A percentile compares a stretch with the other conserved stretches of the same genome.
phyloP scores from a whole-genome alignment of 1,140 invertebrate genomes.

The Drosophila bocqueti region DNA sequence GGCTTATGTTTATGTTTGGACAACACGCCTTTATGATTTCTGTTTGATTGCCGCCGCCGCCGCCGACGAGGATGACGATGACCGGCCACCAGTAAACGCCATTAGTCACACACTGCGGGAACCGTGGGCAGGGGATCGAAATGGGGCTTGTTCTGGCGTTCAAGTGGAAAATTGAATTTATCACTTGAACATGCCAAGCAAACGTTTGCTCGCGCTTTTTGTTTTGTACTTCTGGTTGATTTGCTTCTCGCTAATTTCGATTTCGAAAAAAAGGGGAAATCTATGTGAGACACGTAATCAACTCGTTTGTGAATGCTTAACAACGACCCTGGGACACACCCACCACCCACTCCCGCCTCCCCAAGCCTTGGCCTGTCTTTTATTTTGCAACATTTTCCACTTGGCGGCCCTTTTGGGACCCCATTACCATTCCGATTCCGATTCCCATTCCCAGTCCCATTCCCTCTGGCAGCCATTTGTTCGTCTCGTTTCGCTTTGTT shows the following conservation, averaged over 20 bases:
- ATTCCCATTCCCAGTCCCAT: neutral
- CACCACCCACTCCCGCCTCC: neutral
- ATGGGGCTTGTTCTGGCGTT: constrained; percentile 50
- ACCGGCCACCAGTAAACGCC: constrained; percentile 63
- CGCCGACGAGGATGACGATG: constrained; percentile 27
- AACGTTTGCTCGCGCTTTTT: constrained; percentile 39
- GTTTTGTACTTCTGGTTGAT: constrained; percentile 23
- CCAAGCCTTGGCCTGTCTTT: constrained; percentile 6
- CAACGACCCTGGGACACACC: neutral
- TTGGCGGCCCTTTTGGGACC: constrained; percentile 32
- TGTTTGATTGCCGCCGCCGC: constrained; percentile 75
- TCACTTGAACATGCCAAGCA: constrained; percentile 80
- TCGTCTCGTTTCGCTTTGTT: constrained; percentile 21
- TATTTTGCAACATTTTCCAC: constrained; percentile 70
- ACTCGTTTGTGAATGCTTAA: constrained; percentile 78
- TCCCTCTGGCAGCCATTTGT: constrained; percentile 1
- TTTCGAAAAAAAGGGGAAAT: constrained; percentile 53
- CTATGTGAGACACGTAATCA: constrained; percentile 81
- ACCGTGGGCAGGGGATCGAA: neutral
- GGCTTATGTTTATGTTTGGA: constrained; percentile 72
- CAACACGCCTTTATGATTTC: constrained; percentile 83
- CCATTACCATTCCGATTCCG: constrained; percentile 1
- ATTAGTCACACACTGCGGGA: constrained; percentile 71
- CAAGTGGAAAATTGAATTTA: constrained; percentile 84
- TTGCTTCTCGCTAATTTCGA: constrained; percentile 57